These are phyloP conservation scores for Ctenosaura bakeri DNA, from an alignment of 2,797 vertebrate genomes.

Conservation along the genomic window DNA sequence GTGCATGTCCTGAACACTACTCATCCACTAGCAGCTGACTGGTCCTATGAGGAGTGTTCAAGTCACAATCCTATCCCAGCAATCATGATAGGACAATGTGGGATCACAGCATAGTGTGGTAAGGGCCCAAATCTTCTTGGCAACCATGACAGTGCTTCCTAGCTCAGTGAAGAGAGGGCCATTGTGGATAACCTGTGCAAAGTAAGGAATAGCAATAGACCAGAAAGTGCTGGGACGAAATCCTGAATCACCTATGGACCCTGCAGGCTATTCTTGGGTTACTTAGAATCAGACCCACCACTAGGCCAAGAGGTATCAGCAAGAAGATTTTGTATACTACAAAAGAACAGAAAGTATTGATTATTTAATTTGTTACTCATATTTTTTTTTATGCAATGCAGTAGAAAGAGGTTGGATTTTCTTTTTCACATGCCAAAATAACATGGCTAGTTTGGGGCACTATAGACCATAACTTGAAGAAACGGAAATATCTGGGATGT, in stretches of 20 bases:
- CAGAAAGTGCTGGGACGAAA: not conserved
- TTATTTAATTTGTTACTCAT: not conserved
- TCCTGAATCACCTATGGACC: not conserved
- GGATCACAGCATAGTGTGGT: too few species aligned
- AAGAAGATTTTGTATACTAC: too few species aligned
- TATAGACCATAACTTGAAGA: not conserved
- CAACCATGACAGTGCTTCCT: rapidly evolving
- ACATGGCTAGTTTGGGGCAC: not conserved
- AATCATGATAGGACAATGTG: too few species aligned
- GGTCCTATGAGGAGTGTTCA: too few species aligned
- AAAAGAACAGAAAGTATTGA: not conserved
- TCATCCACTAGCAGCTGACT: too few species aligned
- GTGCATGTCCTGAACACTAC: too few species aligned
- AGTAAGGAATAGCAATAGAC: not conserved
- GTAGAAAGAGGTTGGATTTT: not conserved
- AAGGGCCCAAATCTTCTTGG: rapidly evolving
- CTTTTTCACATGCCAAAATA: not conserved
- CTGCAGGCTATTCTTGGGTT: not conserved
- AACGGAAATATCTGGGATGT: not conserved
- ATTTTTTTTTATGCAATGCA: not conserved
- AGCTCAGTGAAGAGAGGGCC: too few species aligned
- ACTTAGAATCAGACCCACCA: not conserved
- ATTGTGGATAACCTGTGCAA: not conserved
- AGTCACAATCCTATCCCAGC: too few species aligned
- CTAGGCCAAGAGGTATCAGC: too few species aligned